Evolutionary conservation across 2,113 vertebrate species (phyloP).

Genomic region (Cynoglossus semilaevis): DNA sequence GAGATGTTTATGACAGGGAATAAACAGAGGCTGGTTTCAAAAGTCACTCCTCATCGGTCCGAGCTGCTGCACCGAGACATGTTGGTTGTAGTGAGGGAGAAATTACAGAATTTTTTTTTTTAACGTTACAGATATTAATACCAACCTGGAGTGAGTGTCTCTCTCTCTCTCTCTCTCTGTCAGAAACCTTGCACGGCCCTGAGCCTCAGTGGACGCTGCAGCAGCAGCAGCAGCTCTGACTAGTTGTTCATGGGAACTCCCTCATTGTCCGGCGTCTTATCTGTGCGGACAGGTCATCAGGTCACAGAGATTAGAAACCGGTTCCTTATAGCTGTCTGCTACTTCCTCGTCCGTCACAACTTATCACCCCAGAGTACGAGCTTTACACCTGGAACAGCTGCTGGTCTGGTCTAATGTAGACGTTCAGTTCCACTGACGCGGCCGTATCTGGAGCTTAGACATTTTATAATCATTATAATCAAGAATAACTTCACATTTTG

Average conservation of each 20-base stretch:
- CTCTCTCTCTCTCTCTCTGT: too few species aligned
- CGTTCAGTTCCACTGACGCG: too few species aligned
- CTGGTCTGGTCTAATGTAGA: neutral
- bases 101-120: too few species aligned
- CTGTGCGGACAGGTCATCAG: slow-evolving; percentile 55
- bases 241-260: slow-evolving; percentile 36
- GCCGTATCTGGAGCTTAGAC: too few species aligned
- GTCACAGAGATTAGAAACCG: slow-evolving; percentile 68
- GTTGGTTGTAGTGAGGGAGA: slow-evolving; percentile 12
- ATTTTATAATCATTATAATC: too few species aligned
- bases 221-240: neutral
- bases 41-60: slow-evolving; percentile 44
- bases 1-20: slow-evolving; percentile 74
- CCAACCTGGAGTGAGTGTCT: too few species aligned
- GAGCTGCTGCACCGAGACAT: slow-evolving; percentile 11
- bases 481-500: too few species aligned
- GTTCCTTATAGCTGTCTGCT: slow-evolving; percentile 49
- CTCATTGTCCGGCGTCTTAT: slow-evolving; percentile 49
- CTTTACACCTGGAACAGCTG: neutral
- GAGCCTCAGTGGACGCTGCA: neutral
- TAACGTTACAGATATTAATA: too few species aligned
- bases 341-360: slow-evolving; percentile 31
- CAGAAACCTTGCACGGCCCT: too few species aligned
- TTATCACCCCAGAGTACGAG: neutral
- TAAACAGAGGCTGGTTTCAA: slow-evolving; percentile 65